Evolutionary conservation across 2,888 invertebrate species (phyloP).

Genomic region (Zaprionus bogoriensis): DNA sequence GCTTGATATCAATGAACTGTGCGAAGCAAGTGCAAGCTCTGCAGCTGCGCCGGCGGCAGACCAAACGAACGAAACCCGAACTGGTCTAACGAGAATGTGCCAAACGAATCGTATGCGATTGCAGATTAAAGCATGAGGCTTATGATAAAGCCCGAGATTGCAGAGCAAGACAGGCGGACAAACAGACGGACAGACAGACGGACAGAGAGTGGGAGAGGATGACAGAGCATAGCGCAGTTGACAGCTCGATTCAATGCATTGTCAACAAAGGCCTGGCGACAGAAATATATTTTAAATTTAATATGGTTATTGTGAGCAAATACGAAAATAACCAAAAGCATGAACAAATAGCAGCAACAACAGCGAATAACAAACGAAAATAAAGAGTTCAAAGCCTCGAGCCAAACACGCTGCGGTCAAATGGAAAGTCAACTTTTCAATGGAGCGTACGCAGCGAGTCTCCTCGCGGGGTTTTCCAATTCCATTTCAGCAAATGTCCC

Average conservation of each 20-base stretch:
- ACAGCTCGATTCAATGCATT: background rate
- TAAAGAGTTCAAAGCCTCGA: constrained; percentile 57
- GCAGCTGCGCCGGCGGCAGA: constrained; percentile 15
- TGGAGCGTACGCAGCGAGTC: constrained; percentile 46
- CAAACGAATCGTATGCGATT: constrained; percentile 17
- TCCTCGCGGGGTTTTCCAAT: constrained; percentile 56
- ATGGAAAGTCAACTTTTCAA: constrained; percentile 66
- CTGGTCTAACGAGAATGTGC: constrained; percentile 61
- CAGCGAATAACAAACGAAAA: background rate
- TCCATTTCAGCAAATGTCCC: constrained; percentile 53
- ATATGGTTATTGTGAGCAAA: constrained; percentile 12
- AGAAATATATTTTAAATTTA: constrained; percentile 36
- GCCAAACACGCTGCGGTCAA: constrained; percentile 65
- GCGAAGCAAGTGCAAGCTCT: constrained; percentile 31
- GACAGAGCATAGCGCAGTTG: background rate
- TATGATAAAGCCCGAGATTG: constrained; percentile 6
- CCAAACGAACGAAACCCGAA: constrained; percentile 36
- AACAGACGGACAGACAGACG: background rate
- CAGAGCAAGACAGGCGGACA: background rate
- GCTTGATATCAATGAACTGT: constrained; percentile 62
- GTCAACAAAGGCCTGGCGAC: constrained; percentile 5
- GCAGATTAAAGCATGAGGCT: constrained; percentile 19
- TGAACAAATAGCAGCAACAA: constrained; percentile 6
- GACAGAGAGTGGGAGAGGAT: background rate
- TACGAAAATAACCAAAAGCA: constrained; percentile 22